Base-by-base conservation (phyloP, 1,140 invertebrate species). In the Schlechtendalia chinensis region DNA sequence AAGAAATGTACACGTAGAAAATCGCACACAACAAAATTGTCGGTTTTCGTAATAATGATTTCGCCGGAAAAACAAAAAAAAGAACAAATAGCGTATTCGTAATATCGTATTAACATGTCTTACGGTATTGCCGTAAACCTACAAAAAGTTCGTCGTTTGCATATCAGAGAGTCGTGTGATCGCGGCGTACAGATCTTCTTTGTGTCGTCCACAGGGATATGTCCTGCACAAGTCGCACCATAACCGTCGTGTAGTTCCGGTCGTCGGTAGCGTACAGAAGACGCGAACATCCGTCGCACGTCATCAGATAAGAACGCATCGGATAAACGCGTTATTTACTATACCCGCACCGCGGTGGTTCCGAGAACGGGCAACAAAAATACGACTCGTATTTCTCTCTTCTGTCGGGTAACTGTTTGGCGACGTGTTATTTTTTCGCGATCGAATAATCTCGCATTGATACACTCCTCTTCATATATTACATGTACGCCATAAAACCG, bases 401-500 rank as follows among this genome's bases (percentile, higher is more conserved):
- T 72, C 29, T 72, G 69, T 47, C 17, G 19, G 11, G 24, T 10
- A 24, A 54, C 69, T 14, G 29, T 72, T 72, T 72, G 16, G 50
- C 47, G 27, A 72, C 53, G 24, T 72, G 69, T 54, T 53, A 53
- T 72, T 72, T 71, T 71, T 72, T 72, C 53, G 50, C 47, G 47
- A 53, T 72, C 50, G 47, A 54, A 72, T 72, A 72, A 50, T 50
- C 47, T 50, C 47, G 39, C 19, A 24, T 24, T 8, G 32, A 24
- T n/a, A 24, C 22, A 19, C 39, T 45, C 39, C 11, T 50, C 27
- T 39, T 39, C 8, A 39, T 39, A 39, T 39, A 39, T 39, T 4
- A 39, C 8, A 39, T 72, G 10, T 53, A 29, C 17, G 17, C 24
- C 24, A 72, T 54, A 24, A 54, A 54, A 72, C 69, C 69, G 69